A percentile compares a stretch with the other conserved stretches of the same genome.
phyloP scores from a whole-genome alignment of 2,113 vertebrate genomes.

The Manacus vitellinus region DNA sequence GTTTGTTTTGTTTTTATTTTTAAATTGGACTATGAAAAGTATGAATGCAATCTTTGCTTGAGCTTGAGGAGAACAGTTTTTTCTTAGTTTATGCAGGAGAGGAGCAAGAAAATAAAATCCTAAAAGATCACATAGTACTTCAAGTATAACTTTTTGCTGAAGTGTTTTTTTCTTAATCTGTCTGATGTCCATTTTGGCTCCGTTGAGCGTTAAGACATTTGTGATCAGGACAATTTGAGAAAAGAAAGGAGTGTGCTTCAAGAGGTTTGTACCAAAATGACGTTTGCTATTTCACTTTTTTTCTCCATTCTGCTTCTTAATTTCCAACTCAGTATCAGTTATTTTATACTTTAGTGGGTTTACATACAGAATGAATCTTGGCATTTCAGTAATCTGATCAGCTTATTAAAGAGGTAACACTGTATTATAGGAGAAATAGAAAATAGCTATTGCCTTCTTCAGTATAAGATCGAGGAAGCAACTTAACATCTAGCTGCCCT shows the following conservation, averaged over 20 bases:
- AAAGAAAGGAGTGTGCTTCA: background rate
- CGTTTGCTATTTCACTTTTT: background rate
- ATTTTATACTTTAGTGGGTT: background rate
- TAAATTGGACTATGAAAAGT: accelerated
- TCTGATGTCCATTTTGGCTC: background rate
- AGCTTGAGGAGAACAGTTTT: background rate
- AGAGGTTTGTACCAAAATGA: background rate
- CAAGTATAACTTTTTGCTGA: background rate
- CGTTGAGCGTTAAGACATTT: background rate
- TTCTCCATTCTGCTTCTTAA: background rate
- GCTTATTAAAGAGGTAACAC: background rate
- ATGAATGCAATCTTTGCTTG: background rate
- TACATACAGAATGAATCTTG: background rate
- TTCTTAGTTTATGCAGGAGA: background rate
- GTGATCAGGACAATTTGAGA: background rate
- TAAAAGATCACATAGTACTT: background rate
- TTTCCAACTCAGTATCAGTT: background rate
- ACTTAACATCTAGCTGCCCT: background rate
- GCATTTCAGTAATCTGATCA: background rate
- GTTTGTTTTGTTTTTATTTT: background rate
- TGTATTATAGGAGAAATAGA: background rate
- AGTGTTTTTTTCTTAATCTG: background rate
- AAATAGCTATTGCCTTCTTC: background rate
- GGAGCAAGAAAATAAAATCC: background rate
- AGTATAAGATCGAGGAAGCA: background rate